These are phyloP conservation scores for Grapholita molesta DNA, from an alignment of 1,140 invertebrate species.

Conservation along the genomic window DNA sequence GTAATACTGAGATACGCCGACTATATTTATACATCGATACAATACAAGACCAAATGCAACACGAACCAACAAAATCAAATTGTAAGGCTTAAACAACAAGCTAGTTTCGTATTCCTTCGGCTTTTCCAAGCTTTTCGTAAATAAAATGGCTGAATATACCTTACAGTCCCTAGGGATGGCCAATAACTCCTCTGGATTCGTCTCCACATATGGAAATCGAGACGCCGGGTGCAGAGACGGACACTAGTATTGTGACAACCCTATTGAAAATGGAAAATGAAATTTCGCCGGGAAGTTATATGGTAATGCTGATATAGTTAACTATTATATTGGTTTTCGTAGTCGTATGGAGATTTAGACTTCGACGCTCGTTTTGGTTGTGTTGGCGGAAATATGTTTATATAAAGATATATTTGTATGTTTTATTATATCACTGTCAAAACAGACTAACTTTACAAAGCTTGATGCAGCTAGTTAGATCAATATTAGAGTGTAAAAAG, in stretches of 20 bases:
- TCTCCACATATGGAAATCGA: constrained; percentile 52
- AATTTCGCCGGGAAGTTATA: constrained; percentile 9
- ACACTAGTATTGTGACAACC: constrained; percentile 27
- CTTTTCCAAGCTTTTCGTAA: constrained; percentile 52
- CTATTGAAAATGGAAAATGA: constrained; percentile 17
- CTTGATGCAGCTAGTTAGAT: too few relatives aligned
- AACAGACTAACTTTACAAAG: too few relatives aligned
- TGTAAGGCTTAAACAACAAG: background rate
- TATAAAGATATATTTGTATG: too few relatives aligned
- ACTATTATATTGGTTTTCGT: background rate
- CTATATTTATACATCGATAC: background rate
- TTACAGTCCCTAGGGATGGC: constrained; percentile 56
- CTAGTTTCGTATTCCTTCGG: constrained; percentile 26
- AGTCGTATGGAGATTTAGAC: background rate
- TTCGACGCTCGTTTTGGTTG: background rate
- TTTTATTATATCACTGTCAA: too few relatives aligned
- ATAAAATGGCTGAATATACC: constrained; percentile 64
- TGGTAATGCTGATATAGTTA: background rate
- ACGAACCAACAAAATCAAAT: constrained; percentile 1
- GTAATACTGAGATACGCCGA: too few relatives aligned
- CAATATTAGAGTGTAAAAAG: too few relatives aligned
- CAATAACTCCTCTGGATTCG: constrained; percentile 54
- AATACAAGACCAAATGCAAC: background rate
- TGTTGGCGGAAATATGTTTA: too few relatives aligned
- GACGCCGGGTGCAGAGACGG: constrained; percentile 13